Evolutionary conservation across 2,113 vertebrate genomes (phyloP).

Genomic region (Hoplias malabaricus): DNA sequence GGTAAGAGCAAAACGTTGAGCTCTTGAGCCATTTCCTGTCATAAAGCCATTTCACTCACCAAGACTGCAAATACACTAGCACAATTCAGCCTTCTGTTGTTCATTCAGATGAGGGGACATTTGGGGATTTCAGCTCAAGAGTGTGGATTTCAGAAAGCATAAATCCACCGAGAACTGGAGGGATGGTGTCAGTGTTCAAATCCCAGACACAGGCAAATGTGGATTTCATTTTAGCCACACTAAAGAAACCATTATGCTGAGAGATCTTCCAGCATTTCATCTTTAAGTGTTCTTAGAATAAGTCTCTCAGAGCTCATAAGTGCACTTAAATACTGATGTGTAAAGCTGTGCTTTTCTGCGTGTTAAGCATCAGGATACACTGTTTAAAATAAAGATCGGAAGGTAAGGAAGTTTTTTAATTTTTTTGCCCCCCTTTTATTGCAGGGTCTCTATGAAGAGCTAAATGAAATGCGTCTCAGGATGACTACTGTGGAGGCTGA

Average conservation of each 20-base stretch:
- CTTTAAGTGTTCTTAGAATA: not conserved
- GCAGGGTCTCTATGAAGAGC: constrained; percentile 87
- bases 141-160: constrained; percentile 44
- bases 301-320: not conserved
- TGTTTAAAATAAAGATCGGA: not conserved
- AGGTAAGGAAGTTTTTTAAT: too few relatives aligned
- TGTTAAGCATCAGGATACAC: not conserved
- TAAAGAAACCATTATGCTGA: not conserved
- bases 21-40: constrained; percentile 69
- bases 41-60: constrained; percentile 23
- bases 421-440: too few relatives aligned
- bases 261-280: not conserved
- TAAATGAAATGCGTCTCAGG: constrained; percentile 83
- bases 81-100: constrained; percentile 56
- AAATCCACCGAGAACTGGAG: constrained; percentile 18
- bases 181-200: not conserved
- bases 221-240: not conserved
- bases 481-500: constrained; percentile 87
- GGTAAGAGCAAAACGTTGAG: constrained; percentile 14
- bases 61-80: constrained; percentile 25
- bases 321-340: not conserved
- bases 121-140: constrained; percentile 23
- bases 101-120: not conserved
- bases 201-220: constrained; percentile 17
- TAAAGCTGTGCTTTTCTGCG: too few relatives aligned